Base-by-base conservation (phyloP, 2,797 vertebrate species). In the Aphelocoma californica region DNA sequence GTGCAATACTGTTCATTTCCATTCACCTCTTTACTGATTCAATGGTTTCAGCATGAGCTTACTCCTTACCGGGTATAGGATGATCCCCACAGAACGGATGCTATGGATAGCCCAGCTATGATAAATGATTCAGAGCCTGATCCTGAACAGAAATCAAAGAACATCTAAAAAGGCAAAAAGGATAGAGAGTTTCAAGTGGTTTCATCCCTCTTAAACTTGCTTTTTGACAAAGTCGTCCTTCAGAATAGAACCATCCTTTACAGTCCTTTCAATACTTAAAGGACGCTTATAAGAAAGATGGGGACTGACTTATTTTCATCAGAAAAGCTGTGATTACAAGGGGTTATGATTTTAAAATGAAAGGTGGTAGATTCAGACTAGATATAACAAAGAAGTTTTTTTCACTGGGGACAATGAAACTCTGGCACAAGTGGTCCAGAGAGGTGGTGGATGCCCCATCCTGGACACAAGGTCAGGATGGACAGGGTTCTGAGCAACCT, bases 281-380 rank as follows among this genome's bases (percentile, higher is more conserved):
- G 15, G 17, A 7, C 0, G 0, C 4, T 47, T 32, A 6, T 6
- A 73, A 60, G 17, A 54, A 66, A 28, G 24, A 42, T 31, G 23
- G 14, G n/a, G 26, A 69, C 23, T n/a, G 38, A 70, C 8, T 48
- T 61, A 36, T 31, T 51, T 47, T 31, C 16, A 29, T 26, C 58
- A 69, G 19, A n/a, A 60, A 25, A 5, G 3, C 24, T 44, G 14
- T 19, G 6, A 47, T 40, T 62, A 71, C 0, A 1, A 54, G 14
- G 6, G 34, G 3, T 21, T 74, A 12, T 14, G 20, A 11, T 50
- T 87, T 87, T 23, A 53, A 79, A 73, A 21, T 38, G 38, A 58
- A 62, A 65, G 18, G 45, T 2, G 5, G 3, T 24, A 56, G 5
- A 44, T 32, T 69, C 32, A 44, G 36, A 54, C 3, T 25, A 34